phyloP scores from a whole-genome alignment of 37 sponge, comb jelly and placozoan species.

The Geodia barretti region DNA sequence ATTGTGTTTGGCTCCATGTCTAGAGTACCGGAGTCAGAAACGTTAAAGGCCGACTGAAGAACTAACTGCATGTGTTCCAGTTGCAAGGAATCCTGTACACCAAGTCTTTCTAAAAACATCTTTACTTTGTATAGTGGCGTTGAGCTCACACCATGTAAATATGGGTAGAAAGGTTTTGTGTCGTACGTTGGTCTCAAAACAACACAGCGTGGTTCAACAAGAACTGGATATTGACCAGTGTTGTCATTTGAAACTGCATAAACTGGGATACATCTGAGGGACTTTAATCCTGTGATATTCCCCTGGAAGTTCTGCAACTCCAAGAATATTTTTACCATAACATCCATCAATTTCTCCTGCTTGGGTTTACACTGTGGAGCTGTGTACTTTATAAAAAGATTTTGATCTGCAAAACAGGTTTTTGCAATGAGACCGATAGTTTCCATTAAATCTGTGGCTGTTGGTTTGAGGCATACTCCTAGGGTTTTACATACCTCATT shows the following conservation, averaged over 20 bases:
- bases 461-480: slow-evolving; percentile 3
- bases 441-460: slow-evolving; percentile 21
- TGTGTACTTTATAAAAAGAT: background rate
- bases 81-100: background rate
- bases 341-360: background rate
- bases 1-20: slow-evolving; percentile 30
- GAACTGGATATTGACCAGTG: slow-evolving; percentile 11
- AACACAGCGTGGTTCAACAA: slow-evolving; percentile 48
- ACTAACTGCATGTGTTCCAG: slow-evolving; percentile 37
- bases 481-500: background rate
- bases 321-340: background rate
- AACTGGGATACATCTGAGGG: slow-evolving; percentile 44
- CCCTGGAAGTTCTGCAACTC: background rate
- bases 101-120: slow-evolving; percentile 19
- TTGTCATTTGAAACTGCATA: background rate
- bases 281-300: background rate
- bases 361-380: background rate
- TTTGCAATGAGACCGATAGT: slow-evolving; percentile 36
- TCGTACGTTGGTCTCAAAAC: slow-evolving; percentile 1
- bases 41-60: slow-evolving; percentile 19
- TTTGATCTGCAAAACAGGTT: slow-evolving; percentile 6
- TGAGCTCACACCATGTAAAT: slow-evolving; percentile 24
- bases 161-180: slow-evolving; percentile 26
- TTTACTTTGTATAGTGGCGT: background rate
- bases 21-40: background rate